Conservation (phyloP, 2,888 invertebrate species). For the Diarsia mendica region DNA sequence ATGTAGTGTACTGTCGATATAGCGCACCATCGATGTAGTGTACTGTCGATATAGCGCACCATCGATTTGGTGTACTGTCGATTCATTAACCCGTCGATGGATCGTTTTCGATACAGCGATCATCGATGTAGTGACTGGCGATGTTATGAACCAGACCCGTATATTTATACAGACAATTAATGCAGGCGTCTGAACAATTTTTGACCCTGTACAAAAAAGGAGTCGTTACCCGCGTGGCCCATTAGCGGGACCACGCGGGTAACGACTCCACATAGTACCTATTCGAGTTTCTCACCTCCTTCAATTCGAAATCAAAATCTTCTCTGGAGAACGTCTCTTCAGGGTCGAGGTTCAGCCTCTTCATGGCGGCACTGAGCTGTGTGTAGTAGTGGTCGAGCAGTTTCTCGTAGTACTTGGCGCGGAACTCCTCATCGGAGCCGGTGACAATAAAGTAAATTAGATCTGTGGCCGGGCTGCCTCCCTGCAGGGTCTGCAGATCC, state of each 20-base stretch:
- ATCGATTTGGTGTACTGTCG: too few species aligned
- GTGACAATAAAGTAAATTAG: constrained; percentile 80
- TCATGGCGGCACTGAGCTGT: constrained; percentile 70
- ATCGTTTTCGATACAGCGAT: too few species aligned
- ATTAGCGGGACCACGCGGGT: too few species aligned
- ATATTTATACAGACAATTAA: not conserved
- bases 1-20: too few species aligned
- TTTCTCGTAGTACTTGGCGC: constrained; percentile 67
- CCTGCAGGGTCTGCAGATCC: constrained; percentile 80
- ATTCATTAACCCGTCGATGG: too few species aligned
- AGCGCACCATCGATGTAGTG: too few species aligned
- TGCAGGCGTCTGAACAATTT: not conserved
- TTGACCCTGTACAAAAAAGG: not conserved
- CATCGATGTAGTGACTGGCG: too few species aligned
- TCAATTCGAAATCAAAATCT: constrained; percentile 74
- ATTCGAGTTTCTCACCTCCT: constrained; percentile 67
- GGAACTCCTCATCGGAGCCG: constrained; percentile 78
- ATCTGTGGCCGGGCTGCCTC: constrained; percentile 74
- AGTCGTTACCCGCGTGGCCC: too few species aligned
- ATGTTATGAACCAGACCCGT: too few species aligned
- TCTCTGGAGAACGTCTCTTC: constrained; percentile 73
- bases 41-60: too few species aligned
- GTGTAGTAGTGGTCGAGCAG: constrained; percentile 72
- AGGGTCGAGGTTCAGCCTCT: constrained; percentile 69
- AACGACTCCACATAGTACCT: too few species aligned